Evolutionary conservation across 2,797 vertebrate genomes (phyloP), one percentile per base, ranked within the genome.

Genomic region (Eulemur coronatus): DNA sequence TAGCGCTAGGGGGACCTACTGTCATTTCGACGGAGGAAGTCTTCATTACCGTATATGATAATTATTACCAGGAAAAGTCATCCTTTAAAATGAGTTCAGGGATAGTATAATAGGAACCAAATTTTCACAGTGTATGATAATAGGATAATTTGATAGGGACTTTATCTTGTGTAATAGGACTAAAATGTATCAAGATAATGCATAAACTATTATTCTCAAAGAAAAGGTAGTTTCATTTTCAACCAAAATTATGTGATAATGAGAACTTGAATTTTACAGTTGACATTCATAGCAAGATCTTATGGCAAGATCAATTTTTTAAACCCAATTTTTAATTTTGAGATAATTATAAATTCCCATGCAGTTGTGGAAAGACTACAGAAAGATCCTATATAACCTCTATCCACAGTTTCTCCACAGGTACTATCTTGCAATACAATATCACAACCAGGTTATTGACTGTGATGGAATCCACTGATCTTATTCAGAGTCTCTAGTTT

Each of bases 191-290:
- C 13, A 91, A 67, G n/a, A 43, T 55, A 26, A 0, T 35, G 15
- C 18, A 6, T 59, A 85, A 41, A 67, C 22, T 63, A 28, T 59
- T 72, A 48, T 75, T 48, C 70, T 17, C 80, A 38, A 12, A 65
- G 38, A 41, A 70, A 84, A 80, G 30, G 57, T 4, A 63, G 17
- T 14, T 88, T 79, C 79, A 55, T 63, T 75, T 91, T 88, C 33
- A 76, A 35, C 57, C 22, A 79, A 84, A 84, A 91, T 50, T 20
- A 28, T 41, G 15, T 13, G 7, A 57, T 52, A 59, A 65, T 79
- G 55, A 55, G 11, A 76, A 18, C 9, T 69, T 96, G 48, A 35
- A 48, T 41, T 75, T 70, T 57, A 63, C 0, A 20, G n/a, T 46
- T 76, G 50, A 35, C 43, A 52, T 78, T 69, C 57, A 41, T 10